These are phyloP conservation scores for Sebastes glaucus DNA, from an alignment of 2,797 vertebrate species.

Conservation along the genomic window DNA sequence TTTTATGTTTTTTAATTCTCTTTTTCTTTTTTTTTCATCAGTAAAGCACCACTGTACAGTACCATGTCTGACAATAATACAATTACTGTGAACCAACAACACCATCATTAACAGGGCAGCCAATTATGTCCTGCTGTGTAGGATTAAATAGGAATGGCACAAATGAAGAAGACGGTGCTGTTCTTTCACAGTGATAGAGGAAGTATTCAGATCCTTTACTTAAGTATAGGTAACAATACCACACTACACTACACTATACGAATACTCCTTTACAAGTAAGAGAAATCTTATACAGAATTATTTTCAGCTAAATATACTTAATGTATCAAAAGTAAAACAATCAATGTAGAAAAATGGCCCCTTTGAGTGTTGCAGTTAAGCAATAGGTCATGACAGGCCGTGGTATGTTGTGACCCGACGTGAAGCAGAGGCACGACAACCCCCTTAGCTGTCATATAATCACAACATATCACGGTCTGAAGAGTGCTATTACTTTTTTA, in stretches of 20 bases:
- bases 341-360: not conserved
- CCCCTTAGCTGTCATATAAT: too few species aligned
- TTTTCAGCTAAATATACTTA: not conserved
- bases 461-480: too few species aligned
- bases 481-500: too few species aligned
- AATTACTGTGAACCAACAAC: not conserved
- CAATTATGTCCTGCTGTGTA: not conserved
- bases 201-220: not conserved
- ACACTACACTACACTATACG: not conserved
- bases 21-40: not conserved
- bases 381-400: too few species aligned
- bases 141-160: not conserved
- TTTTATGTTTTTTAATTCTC: not conserved
- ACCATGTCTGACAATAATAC: not conserved
- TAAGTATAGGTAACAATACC: not conserved
- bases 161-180: not conserved
- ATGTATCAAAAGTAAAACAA: not conserved
- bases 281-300: not conserved
- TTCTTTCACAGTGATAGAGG: not conserved
- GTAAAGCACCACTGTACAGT: not conserved
- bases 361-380: not conserved
- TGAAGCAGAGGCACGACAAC: too few species aligned
- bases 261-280: not conserved
- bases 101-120: slow-evolving; percentile 1
- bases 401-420: too few species aligned